Evolutionary conservation across 1,140 invertebrate species (phyloP).

Genomic region (Anastatus disparis): DNA sequence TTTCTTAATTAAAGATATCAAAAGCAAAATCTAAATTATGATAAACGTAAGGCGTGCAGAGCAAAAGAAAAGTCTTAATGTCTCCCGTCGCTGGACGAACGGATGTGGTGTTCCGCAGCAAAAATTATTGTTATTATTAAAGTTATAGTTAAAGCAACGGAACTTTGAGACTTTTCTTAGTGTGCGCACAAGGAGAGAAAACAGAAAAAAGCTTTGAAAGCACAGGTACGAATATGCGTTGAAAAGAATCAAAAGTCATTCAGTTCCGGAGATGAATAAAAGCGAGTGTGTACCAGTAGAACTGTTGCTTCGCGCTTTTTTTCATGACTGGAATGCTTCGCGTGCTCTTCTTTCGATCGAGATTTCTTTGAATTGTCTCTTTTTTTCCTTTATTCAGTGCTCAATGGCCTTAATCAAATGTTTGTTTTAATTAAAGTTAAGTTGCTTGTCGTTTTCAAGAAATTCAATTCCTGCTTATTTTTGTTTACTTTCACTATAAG

Average conservation of each 20-base stretch:
- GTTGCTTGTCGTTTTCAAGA: background rate
- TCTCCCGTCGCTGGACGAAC: too few relatives aligned
- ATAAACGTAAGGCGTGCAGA: too few relatives aligned
- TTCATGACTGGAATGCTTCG: background rate
- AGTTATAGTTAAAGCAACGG: background rate
- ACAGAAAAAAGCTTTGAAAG: slow-evolving; percentile 2
- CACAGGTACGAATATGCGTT: background rate
- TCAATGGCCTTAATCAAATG: background rate
- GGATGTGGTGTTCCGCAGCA: slow-evolving; percentile 30
- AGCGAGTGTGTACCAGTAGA: background rate
- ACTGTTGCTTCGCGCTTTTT: background rate
- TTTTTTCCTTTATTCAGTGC: background rate
- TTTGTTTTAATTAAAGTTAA: background rate
- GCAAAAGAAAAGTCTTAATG: too few relatives aligned
- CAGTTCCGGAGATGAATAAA: slow-evolving; percentile 20
- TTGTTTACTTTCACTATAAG: background rate
- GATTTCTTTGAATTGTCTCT: background rate
- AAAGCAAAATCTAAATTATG: too few relatives aligned
- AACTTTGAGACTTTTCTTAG: slow-evolving; percentile 1
- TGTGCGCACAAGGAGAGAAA: background rate
- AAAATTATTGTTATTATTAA: slow-evolving; percentile 30
- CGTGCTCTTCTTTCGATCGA: slow-evolving; percentile 15
- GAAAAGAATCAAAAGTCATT: slow-evolving; percentile 39
- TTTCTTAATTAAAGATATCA: too few relatives aligned
- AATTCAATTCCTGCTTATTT: background rate